phyloP scores from a whole-genome alignment of 2,113 vertebrate genomes.

The Dasyurus viverrinus region DNA sequence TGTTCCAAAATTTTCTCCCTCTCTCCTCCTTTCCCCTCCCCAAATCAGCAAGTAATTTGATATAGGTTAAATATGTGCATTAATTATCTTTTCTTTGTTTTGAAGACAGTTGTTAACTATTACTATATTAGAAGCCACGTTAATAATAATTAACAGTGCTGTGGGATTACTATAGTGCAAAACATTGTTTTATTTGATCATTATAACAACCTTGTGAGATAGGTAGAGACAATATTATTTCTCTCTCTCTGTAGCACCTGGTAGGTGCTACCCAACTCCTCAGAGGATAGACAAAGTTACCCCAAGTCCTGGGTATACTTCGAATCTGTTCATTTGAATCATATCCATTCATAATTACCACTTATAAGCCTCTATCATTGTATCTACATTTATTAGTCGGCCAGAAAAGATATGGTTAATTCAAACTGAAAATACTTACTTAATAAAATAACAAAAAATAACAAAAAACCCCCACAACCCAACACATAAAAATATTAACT shows the following conservation, averaged over 20 bases:
- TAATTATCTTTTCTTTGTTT: not conserved
- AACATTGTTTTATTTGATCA: not conserved
- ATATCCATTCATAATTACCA: not conserved
- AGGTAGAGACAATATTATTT: not conserved
- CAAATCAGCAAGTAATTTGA: too few species aligned
- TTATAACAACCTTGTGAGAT: not conserved
- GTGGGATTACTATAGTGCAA: not conserved
- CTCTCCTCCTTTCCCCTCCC: too few species aligned
- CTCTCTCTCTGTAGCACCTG: not conserved
- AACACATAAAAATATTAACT: not conserved
- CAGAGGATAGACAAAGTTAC: not conserved
- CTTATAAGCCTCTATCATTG: not conserved
- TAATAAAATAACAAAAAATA: not conserved
- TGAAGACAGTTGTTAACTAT: not conserved
- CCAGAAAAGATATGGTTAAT: not conserved
- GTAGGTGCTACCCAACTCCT: not conserved
- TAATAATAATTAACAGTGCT: not conserved
- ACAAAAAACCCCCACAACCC: not conserved
- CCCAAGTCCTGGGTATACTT: not conserved
- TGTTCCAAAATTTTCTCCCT: too few species aligned
- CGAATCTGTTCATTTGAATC: not conserved
- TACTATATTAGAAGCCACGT: not conserved
- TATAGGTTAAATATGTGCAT: not conserved
- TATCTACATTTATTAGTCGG: not conserved
- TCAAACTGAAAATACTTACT: not conserved